Evolutionary conservation across 2,113 vertebrate species (phyloP).

Genomic region (Ivindomyrus marchei): DNA sequence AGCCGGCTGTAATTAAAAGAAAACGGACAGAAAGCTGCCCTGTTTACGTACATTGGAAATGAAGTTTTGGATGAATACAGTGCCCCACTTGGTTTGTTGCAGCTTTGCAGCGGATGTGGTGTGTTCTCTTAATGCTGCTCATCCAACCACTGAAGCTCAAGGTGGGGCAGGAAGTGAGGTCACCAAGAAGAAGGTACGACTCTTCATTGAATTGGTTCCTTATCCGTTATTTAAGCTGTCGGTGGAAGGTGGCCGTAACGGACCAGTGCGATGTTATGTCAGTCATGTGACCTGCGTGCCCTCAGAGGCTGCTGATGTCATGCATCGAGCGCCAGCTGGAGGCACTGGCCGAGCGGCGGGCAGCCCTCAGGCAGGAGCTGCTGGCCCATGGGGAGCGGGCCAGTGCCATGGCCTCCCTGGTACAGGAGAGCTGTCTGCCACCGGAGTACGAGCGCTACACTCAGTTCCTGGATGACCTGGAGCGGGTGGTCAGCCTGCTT

Average conservation of each 20-base stretch:
- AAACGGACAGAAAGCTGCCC: background rate
- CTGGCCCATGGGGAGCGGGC: conserved; percentile 46
- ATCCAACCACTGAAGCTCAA: background rate
- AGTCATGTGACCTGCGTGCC: background rate
- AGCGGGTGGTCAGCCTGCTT: conserved; percentile 83
- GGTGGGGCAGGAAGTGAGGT: conserved; percentile 45
- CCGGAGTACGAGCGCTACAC: conserved; percentile 74
- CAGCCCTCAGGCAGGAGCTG: conserved; percentile 48
- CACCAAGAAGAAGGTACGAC: conserved; percentile 68
- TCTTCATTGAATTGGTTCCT: background rate
- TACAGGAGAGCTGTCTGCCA: conserved; percentile 62
- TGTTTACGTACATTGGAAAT: background rate
- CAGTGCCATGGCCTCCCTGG: conserved; percentile 49
- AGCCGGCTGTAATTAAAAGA: background rate
- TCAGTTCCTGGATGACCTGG: conserved; percentile 81
- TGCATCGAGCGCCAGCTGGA: conserved; percentile 57
- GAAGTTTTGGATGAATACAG: background rate
- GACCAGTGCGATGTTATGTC: background rate
- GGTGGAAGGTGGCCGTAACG: background rate
- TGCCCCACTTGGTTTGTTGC: conserved; percentile 20
- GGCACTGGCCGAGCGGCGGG: conserved; percentile 49
- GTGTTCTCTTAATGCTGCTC: background rate
- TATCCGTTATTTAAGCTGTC: background rate
- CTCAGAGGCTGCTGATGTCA: conserved; percentile 62
- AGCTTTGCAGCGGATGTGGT: conserved; percentile 40